These are phyloP conservation scores for Synergus japonicus DNA, from an alignment of 2,888 invertebrate genomes.

Conservation along the genomic window DNA sequence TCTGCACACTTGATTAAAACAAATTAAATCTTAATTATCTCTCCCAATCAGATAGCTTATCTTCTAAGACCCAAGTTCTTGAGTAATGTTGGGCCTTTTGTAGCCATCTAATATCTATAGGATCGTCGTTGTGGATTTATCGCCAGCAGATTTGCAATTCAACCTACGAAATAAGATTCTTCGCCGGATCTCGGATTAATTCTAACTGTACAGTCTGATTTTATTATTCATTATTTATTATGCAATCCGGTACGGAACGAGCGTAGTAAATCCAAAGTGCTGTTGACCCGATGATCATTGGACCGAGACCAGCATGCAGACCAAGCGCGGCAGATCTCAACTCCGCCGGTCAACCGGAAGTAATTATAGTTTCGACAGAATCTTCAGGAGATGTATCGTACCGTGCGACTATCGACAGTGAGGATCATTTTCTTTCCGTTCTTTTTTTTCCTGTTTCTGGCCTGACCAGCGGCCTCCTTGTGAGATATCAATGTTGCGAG, in stretches of 20 bases:
- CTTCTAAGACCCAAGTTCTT: not conserved
- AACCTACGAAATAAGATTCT: conserved; percentile 33
- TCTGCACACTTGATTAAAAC: not conserved
- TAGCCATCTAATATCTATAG: conserved; percentile 13
- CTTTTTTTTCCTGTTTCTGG: conserved; percentile 22
- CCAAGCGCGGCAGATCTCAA: conserved; percentile 58
- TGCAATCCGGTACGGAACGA: conserved; percentile 62
- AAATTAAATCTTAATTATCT: not conserved
- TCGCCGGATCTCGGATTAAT: conserved; percentile 48
- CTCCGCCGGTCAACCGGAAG: conserved; percentile 66
- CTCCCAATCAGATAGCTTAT: not conserved
- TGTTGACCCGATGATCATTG: conserved; percentile 72
- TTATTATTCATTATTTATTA: conserved; percentile 69
- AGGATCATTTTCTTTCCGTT: conserved; percentile 34
- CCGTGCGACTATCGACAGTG: conserved; percentile 24
- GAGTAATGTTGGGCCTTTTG: conserved; percentile 17
- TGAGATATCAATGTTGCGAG: conserved; percentile 31
- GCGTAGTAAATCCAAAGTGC: conserved; percentile 68
- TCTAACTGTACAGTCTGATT: conserved; percentile 59
- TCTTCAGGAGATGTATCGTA: conserved; percentile 44
- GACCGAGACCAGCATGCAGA: conserved; percentile 70
- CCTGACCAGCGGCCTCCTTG: conserved; percentile 9
- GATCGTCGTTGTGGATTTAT: conserved; percentile 25
- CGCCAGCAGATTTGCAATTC: conserved; percentile 29
- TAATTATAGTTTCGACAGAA: conserved; percentile 63